Base-by-base conservation (phyloP, 2,113 vertebrate species). In the Danionella cerebrum region DNA sequence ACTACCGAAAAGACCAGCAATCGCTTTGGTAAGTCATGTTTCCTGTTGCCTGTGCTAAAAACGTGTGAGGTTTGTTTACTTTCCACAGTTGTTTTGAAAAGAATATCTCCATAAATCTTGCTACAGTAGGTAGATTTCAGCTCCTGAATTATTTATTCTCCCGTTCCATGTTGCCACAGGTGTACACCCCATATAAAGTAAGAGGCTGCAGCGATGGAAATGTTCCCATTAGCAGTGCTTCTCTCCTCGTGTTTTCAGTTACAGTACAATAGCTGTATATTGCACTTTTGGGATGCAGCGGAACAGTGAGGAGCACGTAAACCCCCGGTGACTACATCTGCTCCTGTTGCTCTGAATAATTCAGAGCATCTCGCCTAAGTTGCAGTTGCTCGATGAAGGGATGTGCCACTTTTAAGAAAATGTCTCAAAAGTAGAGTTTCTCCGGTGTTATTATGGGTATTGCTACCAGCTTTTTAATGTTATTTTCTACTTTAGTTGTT, bases 301-400 rank as follows among this genome's bases (percentile, higher is more conserved):
- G 25, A 33, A 63, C 29, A 9, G 18, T 11, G 13, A 63, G 18
- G 18, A 48, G 9, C 53, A 33, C n/a, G 4, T 6, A 47, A 64
- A 48, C 13, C 44, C 7, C 12, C 18, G 48, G 11, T 33, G 44
- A 35, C 16, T 44, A 25, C 27, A 63, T 45, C 41, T 24, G 60
- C 8, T 64, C 44, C 21, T 48, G 73, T 67, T 63, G 53, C 57
- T 75, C 54, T 87, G 74, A 86, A 87, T 89, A 82, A 88, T 85
- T 88, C 55, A 88, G 76, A 75, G 57, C 68, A 52, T 60, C 5
- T 73, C 77, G 76, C 36, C 80, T 74, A 66, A 78, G 79, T 80
- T 84, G 35, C 76, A 71, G 70, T 18, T 50, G n/a, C 69, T 69
- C 63, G 69, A 74, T 73, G 72, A 79, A 65, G 64, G 27, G 27